Percentiles rank a stretch among this genome's conserved stretches.
phyloP scores from a whole-genome alignment of 1,140 invertebrate genomes.

The Trachymyrmex cornetzi region DNA sequence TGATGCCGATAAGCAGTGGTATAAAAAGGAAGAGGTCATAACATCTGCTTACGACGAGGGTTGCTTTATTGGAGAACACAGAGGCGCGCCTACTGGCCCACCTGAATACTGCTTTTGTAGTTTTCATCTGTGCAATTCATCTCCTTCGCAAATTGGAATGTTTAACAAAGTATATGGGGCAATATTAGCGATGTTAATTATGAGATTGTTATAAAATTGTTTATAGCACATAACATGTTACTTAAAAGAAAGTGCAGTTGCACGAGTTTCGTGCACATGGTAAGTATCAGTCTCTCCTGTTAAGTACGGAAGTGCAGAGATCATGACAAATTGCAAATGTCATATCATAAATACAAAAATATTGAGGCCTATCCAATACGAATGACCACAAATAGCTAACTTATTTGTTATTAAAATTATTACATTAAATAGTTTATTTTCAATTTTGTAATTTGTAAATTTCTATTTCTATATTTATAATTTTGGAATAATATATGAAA shows the following conservation, averaged over 20 bases:
- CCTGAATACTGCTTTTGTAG: constrained; percentile 90
- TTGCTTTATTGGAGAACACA: constrained; percentile 89
- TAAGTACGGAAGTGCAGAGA: background rate
- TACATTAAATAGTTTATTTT: background rate
- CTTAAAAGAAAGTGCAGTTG: constrained; percentile 13
- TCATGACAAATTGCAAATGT: background rate
- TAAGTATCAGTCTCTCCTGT: background rate
- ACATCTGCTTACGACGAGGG: constrained; percentile 89
- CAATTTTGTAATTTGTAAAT: constrained; percentile 8
- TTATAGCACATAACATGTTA: constrained; percentile 23
- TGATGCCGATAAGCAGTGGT: constrained; percentile 88
- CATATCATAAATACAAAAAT: background rate
- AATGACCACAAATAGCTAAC: background rate
- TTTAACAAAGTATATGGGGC: constrained; percentile 12
- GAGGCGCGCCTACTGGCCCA: constrained; percentile 87
- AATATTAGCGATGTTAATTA: constrained; percentile 43
- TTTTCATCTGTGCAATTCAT: constrained; percentile 88
- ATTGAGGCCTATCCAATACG: background rate
- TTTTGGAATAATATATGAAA: background rate
- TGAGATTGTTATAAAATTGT: constrained; percentile 49
- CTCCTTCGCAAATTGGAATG: constrained; percentile 13
- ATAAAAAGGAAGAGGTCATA: constrained; percentile 88
- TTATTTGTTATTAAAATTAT: background rate
- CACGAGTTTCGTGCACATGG: background rate
- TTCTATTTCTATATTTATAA: constrained; percentile 6